Evolutionary conservation across 2,113 vertebrate genomes (phyloP), one percentile per base, ranked within the genome.

Genomic region (Thomomys bottae): DNA sequence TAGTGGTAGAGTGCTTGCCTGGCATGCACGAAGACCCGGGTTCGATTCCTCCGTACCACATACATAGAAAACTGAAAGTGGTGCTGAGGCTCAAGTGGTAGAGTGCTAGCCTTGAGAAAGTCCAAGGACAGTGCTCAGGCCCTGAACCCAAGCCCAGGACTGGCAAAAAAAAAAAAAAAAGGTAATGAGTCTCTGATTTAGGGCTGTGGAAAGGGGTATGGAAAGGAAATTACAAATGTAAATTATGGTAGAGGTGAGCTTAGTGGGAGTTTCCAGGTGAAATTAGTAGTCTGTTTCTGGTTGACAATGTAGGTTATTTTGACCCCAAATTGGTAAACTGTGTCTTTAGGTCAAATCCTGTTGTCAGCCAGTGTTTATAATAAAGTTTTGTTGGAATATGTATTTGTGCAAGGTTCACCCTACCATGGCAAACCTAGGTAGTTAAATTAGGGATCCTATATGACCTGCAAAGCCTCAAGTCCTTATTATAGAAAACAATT

Each of bases 171-270:
- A n/a, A n/a, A 67, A 87, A 34, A 70, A 79, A 86, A 81, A 94
- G 76, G 45, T 45, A 61, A 4, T 57, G 28, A 12, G 30, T 75
- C 20, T 71, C 79, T 83, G 83, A 63, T 40, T 88, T 88, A 38
- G 42, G 71, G 34, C 90, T 87, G 23, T 71, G 40, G 63, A n/a
- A 11, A 0, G 64, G 80, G 15, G 32, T n/a, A 2, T 78, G 82
- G 70, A 70, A 89, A 89, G 85, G 75, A 84, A 91, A 73, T 83
- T 78, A 76, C 79, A 92, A 80, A 64, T 59, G 2, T 40, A 64
- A 87, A 67, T 91, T 73, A 36, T 9, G 38, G n/a, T 30, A 79
- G 63, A 87, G 87, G 77, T 84, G 59, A 75, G 45, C 8, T 70
- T 45, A 67, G 0, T 71, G 71, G 87, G n/a, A 45, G 79, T 76